Evolutionary conservation across 2,888 invertebrate species (phyloP).

Genomic region (Clusia tigrina): DNA sequence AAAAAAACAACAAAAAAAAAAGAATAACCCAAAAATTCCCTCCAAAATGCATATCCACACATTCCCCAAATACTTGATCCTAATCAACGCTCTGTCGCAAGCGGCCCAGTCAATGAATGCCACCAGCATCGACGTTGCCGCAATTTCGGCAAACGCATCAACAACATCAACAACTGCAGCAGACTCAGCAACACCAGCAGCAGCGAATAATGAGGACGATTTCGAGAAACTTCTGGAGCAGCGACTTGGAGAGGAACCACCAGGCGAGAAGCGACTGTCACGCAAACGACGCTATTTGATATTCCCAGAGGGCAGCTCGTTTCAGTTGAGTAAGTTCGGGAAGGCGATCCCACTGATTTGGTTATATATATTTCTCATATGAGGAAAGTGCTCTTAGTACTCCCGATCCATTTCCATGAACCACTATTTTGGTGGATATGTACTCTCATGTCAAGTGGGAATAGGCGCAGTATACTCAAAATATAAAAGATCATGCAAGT

Average conservation of each 20-base stretch:
- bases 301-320: slow-evolving; percentile 67
- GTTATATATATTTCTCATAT: too few species aligned
- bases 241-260: slow-evolving; percentile 18
- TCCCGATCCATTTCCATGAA: too few species aligned
- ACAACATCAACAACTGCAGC: not conserved
- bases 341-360: too few species aligned
- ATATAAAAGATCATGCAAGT: too few species aligned
- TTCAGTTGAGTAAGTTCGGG: slow-evolving; percentile 61
- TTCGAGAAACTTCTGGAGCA: slow-evolving; percentile 21
- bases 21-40: too few species aligned
- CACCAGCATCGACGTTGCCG: slow-evolving; percentile 22
- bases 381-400: too few species aligned
- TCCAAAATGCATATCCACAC: slow-evolving; percentile 7
- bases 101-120: not conserved
- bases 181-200: not conserved
- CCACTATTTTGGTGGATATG: too few species aligned
- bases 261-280: slow-evolving; percentile 50
- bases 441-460: too few species aligned
- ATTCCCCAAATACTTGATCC: slow-evolving; percentile 17
- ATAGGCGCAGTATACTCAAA: too few species aligned
- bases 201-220: slow-evolving; percentile 8
- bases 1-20: too few species aligned
- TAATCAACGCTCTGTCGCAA: slow-evolving; percentile 7
- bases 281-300: slow-evolving; percentile 66
- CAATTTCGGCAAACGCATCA: slow-evolving; percentile 14